phyloP scores from a whole-genome alignment of 2,888 invertebrate genomes.

The Aelia acuminata region DNA sequence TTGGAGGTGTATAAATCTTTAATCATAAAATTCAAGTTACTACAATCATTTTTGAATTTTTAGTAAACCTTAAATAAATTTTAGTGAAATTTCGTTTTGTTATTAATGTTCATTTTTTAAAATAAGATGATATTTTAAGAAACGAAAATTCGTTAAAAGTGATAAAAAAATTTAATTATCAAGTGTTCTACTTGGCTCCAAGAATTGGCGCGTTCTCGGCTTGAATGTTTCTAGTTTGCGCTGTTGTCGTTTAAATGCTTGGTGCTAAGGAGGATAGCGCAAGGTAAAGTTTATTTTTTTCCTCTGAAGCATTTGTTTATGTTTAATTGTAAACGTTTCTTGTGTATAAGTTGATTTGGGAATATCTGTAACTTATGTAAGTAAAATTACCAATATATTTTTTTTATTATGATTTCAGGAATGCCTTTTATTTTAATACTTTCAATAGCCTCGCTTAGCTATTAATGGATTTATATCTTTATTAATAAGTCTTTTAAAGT shows the following conservation, averaged over 20 bases:
- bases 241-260: not conserved
- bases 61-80: not conserved
- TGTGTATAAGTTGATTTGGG: not conserved
- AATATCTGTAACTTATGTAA: not conserved
- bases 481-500: not conserved
- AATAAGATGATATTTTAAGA: not conserved
- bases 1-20: not conserved
- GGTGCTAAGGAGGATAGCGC: not conserved
- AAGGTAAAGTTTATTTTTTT: not conserved
- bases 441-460: not conserved
- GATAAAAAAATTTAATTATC: not conserved
- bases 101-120: not conserved
- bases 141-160: not conserved
- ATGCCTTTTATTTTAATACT: not conserved
- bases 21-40: not conserved
- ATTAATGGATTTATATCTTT: not conserved
- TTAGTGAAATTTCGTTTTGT: not conserved
- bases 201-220: slow-evolving; percentile 38
- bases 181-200: slow-evolving; percentile 1
- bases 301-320: not conserved
- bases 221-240: not conserved
- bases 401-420: not conserved
- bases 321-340: not conserved
- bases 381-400: not conserved
- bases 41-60: not conserved